These are phyloP conservation scores for Proteles cristata DNA, from an alignment of 2,113 vertebrate species.

Conservation along the genomic window DNA sequence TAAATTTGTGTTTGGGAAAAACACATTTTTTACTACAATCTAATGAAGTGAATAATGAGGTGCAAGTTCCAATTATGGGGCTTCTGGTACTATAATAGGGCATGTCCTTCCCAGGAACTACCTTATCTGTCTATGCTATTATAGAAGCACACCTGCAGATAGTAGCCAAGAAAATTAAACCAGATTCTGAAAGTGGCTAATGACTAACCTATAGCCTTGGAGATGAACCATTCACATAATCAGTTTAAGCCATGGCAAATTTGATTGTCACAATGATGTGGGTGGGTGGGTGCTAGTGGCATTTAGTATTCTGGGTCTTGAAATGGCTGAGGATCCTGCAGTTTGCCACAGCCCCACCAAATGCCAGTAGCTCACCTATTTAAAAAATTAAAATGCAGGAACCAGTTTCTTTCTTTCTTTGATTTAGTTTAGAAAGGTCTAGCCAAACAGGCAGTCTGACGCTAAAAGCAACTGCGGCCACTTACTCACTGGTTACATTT, in stretches of 20 bases:
- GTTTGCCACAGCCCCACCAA: background rate
- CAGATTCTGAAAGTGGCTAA: background rate
- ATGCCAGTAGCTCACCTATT: fast-evolving
- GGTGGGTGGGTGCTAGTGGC: no score
- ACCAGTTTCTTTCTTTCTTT: background rate
- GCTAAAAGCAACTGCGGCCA: background rate
- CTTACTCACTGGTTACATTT: background rate
- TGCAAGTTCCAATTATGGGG: background rate
- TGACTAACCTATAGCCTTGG: background rate
- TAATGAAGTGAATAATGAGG: background rate
- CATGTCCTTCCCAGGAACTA: background rate
- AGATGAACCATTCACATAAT: background rate
- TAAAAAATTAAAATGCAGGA: background rate
- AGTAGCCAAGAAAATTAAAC: background rate
- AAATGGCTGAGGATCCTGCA: background rate
- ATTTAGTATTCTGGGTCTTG: background rate
- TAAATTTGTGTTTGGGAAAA: background rate
- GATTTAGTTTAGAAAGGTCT: background rate
- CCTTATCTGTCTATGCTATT: background rate
- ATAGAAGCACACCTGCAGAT: background rate
- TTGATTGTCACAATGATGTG: background rate
- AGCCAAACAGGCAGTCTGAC: background rate
- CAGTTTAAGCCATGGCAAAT: background rate
- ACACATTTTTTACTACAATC: background rate
- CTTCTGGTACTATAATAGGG: background rate